Base-by-base conservation (phyloP, 2,797 vertebrate species). In the Catamblyrhynchus diadema region DNA sequence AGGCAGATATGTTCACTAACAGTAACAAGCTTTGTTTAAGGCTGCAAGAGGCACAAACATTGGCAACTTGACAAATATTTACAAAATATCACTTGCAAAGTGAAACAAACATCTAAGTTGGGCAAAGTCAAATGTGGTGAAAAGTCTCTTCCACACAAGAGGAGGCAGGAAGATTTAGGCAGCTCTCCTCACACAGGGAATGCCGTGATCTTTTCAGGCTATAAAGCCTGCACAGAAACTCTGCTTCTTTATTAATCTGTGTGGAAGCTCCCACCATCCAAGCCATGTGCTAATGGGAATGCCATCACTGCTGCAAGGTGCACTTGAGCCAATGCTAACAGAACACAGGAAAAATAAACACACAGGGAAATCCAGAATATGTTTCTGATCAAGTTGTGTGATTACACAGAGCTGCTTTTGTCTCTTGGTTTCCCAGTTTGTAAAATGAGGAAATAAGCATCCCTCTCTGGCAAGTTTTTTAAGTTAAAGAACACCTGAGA, bases 1-100 rank as follows among this genome's bases (percentile, higher is more conserved):
- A 85, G 45, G 53, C 81, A 97, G 67, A 78, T 54, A 92, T 0
- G 3, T 60, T 87, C 88, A 62, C 56, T 64, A 85, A 89, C 62
- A 92, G 51, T 61, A 77, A 87, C 28, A 66, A 82, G 90, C 88
- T 90, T 95, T 95, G 92, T 88, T 92, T 85, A 90, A 78, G 42
- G 47, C 51, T 94, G 53, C 35, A 90, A 90, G 73, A 93, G 44
- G 59, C 70, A 88, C 28, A 86, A 91, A 56, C 65, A 53, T 5
- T 44, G 35, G 74, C 78, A 88, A 86, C 71, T 6, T 42, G 64
- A 93, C 88, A 95, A 92, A 90, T 82, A 95, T 84, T 91, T 83
- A 88, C 66, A 83, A 92, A 93, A 90, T 59, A 90, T 28, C 59
- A 59, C 50, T 84, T 70, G 44, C 28, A 83, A 90, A 94, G 35